Conservation (phyloP, 2,797 vertebrate species). For the Phalloptychus januarius region DNA sequence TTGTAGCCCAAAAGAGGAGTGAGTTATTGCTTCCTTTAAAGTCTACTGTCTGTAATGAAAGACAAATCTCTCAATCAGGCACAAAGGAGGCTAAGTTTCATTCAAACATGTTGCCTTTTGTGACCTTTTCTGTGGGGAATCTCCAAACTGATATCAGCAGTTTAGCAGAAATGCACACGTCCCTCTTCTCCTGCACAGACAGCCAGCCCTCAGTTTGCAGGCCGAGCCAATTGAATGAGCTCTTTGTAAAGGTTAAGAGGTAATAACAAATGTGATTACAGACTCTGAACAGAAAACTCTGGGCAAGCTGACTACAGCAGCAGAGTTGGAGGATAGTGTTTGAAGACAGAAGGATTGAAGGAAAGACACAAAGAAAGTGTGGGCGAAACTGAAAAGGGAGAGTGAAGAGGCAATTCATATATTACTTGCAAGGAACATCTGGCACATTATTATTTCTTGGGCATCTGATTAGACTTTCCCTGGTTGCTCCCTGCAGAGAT, state of each 20-base stretch:
- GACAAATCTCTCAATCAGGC: constrained; percentile 29
- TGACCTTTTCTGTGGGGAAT: constrained; percentile 16
- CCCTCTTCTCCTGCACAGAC: constrained; percentile 32
- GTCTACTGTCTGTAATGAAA: constrained; percentile 18
- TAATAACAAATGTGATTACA: constrained; percentile 65
- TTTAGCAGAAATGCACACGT: constrained; percentile 11
- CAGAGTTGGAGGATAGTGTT: constrained; percentile 22
- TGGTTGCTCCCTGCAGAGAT: not conserved
- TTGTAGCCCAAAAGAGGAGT: constrained; percentile 36
- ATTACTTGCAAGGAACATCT: not conserved
- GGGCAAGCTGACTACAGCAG: constrained; percentile 15
- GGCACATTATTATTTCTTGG: not conserved
- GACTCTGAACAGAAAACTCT: constrained; percentile 51
- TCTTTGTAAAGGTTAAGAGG: constrained; percentile 61
- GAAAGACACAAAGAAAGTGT: not conserved
- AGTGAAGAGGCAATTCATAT: not conserved
- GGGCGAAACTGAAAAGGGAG: constrained; percentile 13
- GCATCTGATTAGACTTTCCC: not conserved
- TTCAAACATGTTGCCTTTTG: not conserved
- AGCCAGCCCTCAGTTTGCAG: constrained; percentile 52
- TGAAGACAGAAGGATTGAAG: not conserved
- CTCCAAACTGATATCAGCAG: constrained; percentile 29
- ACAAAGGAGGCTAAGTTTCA: constrained; percentile 11
- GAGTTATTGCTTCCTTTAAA: constrained; percentile 19
- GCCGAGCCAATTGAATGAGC: constrained; percentile 48